Evolutionary conservation across 1,140 invertebrate species (phyloP).

Genomic region (Protaetia brevitarsis): DNA sequence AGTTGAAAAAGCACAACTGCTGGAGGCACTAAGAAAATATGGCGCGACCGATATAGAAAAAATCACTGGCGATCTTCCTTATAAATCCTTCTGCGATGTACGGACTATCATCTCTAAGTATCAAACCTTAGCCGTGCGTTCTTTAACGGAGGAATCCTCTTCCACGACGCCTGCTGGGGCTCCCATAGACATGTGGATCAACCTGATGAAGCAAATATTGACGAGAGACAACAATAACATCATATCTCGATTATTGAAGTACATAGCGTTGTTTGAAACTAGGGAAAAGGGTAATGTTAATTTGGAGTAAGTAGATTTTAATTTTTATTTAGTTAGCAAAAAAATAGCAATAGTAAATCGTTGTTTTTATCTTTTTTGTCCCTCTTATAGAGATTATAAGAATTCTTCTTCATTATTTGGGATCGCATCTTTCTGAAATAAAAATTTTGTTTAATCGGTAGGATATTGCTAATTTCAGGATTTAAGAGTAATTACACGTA

Average conservation of each 20-base stretch:
- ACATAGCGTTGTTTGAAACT: slow-evolving; percentile 29
- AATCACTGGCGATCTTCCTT: slow-evolving; percentile 25
- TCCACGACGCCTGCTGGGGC: slow-evolving; percentile 13
- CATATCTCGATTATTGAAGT: slow-evolving; percentile 29
- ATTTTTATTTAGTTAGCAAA: no score
- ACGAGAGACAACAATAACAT: slow-evolving; percentile 11
- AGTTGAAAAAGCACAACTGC: slow-evolving; percentile 26
- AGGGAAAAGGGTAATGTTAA: not conserved
- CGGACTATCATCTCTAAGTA: slow-evolving; percentile 23
- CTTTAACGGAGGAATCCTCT: not conserved
- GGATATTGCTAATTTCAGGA: no score
- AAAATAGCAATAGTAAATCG: no score
- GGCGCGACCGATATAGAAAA: slow-evolving; percentile 23
- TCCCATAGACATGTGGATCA: slow-evolving; percentile 30
- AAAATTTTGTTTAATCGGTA: no score
- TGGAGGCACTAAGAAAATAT: slow-evolving; percentile 25
- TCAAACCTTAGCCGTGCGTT: slow-evolving; percentile 19
- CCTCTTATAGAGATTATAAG: no score
- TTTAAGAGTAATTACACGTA: no score
- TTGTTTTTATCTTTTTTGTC: no score
- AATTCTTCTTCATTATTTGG: no score
- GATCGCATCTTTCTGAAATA: no score
- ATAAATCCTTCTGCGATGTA: slow-evolving; percentile 25
- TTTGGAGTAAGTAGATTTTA: slow-evolving; percentile 25
- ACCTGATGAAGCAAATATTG: slow-evolving; percentile 23